A percentile compares a stretch with the other conserved stretches of the same genome.
Evolutionary conservation across 2,888 invertebrate genomes (phyloP).

Genomic region (Dynastes hyllus): DNA sequence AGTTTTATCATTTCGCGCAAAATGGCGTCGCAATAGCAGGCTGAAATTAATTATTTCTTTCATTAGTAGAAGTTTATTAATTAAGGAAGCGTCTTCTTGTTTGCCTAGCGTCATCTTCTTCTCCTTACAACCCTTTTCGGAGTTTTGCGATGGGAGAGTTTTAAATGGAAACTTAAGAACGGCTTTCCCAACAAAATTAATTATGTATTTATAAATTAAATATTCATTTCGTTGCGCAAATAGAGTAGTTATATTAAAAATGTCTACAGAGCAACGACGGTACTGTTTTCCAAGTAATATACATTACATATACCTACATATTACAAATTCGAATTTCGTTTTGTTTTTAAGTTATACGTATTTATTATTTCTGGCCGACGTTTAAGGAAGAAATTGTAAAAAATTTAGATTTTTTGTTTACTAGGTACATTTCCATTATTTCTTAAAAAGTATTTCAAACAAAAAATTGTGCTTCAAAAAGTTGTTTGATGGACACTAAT

Average conservation of each 20-base stretch:
- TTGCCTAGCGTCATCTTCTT: conserved; percentile 71
- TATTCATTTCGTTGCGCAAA: conserved; percentile 61
- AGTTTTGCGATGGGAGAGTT: conserved; percentile 69
- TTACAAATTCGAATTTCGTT: conserved; percentile 31
- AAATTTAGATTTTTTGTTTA: background rate
- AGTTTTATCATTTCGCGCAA: conserved; percentile 57
- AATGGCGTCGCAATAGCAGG: conserved; percentile 67
- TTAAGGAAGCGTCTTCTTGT: conserved; percentile 72
- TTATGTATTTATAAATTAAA: conserved; percentile 69
- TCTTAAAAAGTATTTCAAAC: background rate
- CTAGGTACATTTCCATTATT: background rate
- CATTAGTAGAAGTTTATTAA: conserved; percentile 73
- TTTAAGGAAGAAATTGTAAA: conserved; percentile 1
- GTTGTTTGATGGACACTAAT: background rate
- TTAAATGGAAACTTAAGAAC: conserved; percentile 70
- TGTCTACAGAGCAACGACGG: conserved; percentile 43
- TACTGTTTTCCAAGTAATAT: conserved; percentile 18
- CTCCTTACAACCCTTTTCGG: conserved; percentile 67
- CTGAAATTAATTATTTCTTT: conserved; percentile 73
- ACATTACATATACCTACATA: background rate
- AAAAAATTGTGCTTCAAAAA: background rate
- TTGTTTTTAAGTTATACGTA: conserved; percentile 31
- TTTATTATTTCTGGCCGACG: background rate
- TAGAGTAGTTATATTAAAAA: conserved; percentile 53
- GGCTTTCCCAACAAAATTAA: conserved; percentile 69